Evolutionary conservation across 2,888 invertebrate species (phyloP).

Genomic region (Limnephilus lunatus): DNA sequence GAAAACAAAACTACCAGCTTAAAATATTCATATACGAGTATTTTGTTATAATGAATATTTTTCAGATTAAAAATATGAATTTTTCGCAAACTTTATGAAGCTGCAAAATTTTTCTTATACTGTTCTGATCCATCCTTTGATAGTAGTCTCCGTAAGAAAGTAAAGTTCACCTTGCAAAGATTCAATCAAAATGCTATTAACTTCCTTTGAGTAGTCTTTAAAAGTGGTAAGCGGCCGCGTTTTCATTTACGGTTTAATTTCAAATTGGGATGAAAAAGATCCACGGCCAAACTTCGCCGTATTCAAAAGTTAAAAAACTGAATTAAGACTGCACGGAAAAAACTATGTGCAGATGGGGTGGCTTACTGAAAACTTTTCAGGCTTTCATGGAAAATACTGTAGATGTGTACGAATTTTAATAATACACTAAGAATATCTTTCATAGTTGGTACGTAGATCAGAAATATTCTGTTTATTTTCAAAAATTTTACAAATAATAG

Average conservation of each 20-base stretch:
- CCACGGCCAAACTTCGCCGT: background rate
- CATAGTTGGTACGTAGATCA: no score
- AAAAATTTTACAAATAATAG: no score
- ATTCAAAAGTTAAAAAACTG: background rate
- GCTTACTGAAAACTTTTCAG: background rate
- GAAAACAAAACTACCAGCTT: no score
- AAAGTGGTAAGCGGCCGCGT: background rate
- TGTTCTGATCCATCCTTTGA: background rate
- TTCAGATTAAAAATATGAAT: background rate
- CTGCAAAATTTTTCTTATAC: background rate
- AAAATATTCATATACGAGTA: background rate
- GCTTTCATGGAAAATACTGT: background rate
- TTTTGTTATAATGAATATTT: background rate
- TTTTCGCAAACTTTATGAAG: background rate
- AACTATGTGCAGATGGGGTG: background rate
- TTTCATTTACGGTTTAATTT: slow-evolving; percentile 15
- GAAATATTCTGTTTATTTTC: no score
- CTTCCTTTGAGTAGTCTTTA: background rate
- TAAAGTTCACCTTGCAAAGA: background rate
- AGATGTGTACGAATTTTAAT: background rate
- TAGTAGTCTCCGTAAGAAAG: background rate
- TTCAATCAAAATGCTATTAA: background rate
- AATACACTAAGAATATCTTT: no score
- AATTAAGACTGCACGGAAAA: background rate
- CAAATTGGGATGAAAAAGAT: background rate